Percentiles rank a stretch among this genome's conserved stretches.
Evolutionary conservation across 1,140 invertebrate genomes (phyloP).

Genomic region (Caligus rogercresseyi): DNA sequence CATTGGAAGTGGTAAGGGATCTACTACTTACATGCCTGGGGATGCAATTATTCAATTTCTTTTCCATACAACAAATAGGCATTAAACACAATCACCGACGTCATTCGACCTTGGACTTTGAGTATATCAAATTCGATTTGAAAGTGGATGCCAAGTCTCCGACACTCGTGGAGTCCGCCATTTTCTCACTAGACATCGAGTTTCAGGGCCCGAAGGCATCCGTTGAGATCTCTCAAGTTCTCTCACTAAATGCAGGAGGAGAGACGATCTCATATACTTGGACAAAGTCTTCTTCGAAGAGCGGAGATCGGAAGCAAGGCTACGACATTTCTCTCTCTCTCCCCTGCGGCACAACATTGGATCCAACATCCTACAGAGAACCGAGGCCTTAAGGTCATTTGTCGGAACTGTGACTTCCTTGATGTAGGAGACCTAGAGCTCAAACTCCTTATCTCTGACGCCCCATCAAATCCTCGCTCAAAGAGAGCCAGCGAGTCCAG

Average conservation of each 20-base stretch:
- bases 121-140: background rate
- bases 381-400: constrained; percentile 35
- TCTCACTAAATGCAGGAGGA: background rate
- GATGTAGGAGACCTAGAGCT: constrained; percentile 17
- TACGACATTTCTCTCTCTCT: background rate
- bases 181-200: background rate
- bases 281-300: background rate
- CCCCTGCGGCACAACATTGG: constrained; percentile 32
- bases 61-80: background rate
- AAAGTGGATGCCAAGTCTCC: background rate
- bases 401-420: constrained; percentile 28
- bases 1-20: background rate
- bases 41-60: background rate
- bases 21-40: no score
- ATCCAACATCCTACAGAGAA: constrained; percentile 30
- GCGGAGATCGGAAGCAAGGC: no score
- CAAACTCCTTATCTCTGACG: background rate
- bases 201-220: background rate
- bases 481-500: background rate
- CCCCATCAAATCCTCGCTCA: background rate
- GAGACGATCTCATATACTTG: background rate
- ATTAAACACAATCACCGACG: background rate
- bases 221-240: background rate
- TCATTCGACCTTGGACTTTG: background rate
- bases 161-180: background rate